Evolutionary conservation across 2,113 vertebrate species (phyloP).

Genomic region (Poeciliopsis prolifica): DNA sequence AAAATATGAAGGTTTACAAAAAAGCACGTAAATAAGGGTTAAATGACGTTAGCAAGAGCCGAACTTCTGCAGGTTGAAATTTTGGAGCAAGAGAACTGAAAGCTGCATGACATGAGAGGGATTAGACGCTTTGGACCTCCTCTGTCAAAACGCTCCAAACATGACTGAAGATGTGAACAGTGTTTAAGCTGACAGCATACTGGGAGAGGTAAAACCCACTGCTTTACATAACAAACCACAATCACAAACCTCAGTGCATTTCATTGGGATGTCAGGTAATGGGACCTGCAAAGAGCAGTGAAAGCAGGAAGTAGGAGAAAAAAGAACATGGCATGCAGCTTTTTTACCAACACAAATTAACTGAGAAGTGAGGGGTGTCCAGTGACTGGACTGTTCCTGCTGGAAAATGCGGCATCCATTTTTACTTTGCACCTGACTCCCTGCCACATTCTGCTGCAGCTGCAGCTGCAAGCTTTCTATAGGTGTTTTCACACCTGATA

Average conservation of each 20-base stretch:
- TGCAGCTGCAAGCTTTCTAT: too few relatives aligned
- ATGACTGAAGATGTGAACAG: not conserved
- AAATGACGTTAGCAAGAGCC: conserved; percentile 2
- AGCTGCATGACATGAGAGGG: conserved; percentile 6
- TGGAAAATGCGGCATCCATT: too few relatives aligned
- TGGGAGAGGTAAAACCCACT: not conserved
- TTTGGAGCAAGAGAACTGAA: conserved; percentile 9
- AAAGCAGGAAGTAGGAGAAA: not conserved
- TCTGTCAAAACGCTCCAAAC: conserved; percentile 6
- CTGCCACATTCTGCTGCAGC: too few relatives aligned
- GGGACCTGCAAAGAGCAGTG: not conserved
- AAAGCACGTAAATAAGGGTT: not conserved
- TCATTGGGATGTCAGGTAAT: not conserved
- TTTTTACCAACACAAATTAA: not conserved
- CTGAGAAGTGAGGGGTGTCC: too few relatives aligned
- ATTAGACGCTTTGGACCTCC: not conserved
- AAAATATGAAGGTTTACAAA: conserved; percentile 30
- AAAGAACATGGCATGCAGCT: not conserved
- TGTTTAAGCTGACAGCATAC: not conserved
- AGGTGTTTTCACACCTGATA: too few relatives aligned
- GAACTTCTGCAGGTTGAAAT: conserved; percentile 15
- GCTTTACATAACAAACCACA: not conserved
- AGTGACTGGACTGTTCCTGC: too few relatives aligned
- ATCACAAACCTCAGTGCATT: not conserved
- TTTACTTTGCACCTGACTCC: too few relatives aligned